Evolutionary conservation across 2,888 invertebrate species (phyloP).

Genomic region (Apodemia hepburni): DNA sequence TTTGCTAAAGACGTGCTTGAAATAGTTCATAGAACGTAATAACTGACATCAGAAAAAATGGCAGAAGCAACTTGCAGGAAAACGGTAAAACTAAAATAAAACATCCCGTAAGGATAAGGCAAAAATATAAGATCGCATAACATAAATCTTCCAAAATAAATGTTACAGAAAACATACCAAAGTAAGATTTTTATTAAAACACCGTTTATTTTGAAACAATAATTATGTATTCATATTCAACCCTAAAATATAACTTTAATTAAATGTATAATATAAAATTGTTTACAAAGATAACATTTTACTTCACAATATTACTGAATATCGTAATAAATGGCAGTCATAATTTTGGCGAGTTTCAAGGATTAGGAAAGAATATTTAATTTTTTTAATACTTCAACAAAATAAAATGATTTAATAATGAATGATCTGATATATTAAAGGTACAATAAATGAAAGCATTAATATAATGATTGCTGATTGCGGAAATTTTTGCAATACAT

Average conservation of each 20-base stretch:
- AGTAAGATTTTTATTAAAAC: conserved; percentile 43
- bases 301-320: conserved; percentile 45
- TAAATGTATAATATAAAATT: conserved; percentile 46
- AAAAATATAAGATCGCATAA: conserved; percentile 42
- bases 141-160: conserved; percentile 77
- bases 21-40: conserved; percentile 14
- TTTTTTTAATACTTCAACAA: background rate
- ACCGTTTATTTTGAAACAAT: conserved; percentile 54
- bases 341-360: conserved; percentile 53
- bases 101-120: conserved; percentile 37
- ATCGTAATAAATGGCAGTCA: conserved; percentile 62
- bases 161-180: conserved; percentile 54
- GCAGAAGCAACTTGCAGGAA: conserved; percentile 68
- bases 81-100: conserved; percentile 43
- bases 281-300: conserved; percentile 42
- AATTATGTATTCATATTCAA: conserved; percentile 63
- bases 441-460: background rate
- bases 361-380: background rate
- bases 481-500: background rate
- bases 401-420: background rate
- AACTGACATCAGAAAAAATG: conserved; percentile 29
- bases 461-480: too few relatives aligned
- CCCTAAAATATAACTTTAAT: conserved; percentile 67
- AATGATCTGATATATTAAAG: conserved; percentile 18
- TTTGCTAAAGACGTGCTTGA: conserved; percentile 21